These are phyloP conservation scores for Abscondita cerata DNA, from an alignment of 2,888 invertebrate species.

Conservation along the genomic window DNA sequence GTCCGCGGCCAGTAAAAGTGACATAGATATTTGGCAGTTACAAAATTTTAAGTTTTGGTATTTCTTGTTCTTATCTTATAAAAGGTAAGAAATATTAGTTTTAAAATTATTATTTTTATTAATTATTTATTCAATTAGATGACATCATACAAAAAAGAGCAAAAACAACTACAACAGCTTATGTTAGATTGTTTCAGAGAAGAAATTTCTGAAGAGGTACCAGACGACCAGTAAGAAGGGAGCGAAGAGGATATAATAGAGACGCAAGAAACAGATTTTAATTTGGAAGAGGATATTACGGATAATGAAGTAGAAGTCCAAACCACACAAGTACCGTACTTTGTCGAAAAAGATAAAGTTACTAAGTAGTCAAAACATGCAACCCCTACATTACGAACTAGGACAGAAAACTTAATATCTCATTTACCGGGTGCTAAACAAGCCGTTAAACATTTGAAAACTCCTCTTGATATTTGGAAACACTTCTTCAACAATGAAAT, in stretches of 20 bases:
- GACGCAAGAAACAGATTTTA: background rate
- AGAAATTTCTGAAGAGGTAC: background rate
- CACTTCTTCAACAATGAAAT: background rate
- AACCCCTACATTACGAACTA: background rate
- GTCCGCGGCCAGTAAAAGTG: constrained; percentile 9
- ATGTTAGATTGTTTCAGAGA: constrained; percentile 1
- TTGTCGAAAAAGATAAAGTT: background rate
- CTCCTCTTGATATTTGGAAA: constrained; percentile 4
- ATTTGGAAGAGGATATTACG: background rate
- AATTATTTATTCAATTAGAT: background rate
- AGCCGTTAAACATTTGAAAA: background rate
- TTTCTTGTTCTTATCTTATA: background rate
- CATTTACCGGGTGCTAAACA: background rate
- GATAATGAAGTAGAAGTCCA: background rate
- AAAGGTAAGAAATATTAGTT: constrained; percentile 1
- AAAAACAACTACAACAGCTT: background rate
- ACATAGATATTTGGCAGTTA: background rate
- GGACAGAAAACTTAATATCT: background rate
- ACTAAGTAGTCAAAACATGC: background rate
- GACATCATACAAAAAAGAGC: background rate
- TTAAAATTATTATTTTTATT: background rate
- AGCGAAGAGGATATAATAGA: background rate
- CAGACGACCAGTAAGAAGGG: background rate
- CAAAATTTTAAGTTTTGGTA: background rate
- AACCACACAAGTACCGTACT: background rate